These are phyloP conservation scores for Lathronympha strigana DNA, from an alignment of 2,888 invertebrate genomes.

Conservation along the genomic window DNA sequence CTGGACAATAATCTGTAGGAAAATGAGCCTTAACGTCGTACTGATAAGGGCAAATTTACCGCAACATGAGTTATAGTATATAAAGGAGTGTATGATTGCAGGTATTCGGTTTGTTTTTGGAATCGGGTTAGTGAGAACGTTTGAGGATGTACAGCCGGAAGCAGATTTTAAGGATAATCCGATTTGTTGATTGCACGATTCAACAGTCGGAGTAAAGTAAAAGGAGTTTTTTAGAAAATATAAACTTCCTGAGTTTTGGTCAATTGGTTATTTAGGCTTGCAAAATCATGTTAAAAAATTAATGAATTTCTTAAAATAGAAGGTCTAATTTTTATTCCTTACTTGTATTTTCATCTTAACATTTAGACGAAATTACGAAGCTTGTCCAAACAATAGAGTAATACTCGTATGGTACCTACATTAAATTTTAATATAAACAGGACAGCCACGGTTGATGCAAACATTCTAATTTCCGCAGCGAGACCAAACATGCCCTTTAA, in stretches of 20 bases:
- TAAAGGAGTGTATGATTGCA: slow-evolving; percentile 8
- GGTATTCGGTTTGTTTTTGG: slow-evolving; percentile 29
- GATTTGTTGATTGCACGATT: background rate
- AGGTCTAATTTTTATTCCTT: too few species aligned
- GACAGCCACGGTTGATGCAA: background rate
- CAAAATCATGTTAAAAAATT: too few species aligned
- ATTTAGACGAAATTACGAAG: background rate
- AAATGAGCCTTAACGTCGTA: background rate
- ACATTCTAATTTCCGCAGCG: background rate
- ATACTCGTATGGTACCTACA: background rate
- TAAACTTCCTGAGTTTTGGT: too few species aligned
- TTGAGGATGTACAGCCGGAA: slow-evolving; percentile 11
- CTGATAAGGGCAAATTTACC: slow-evolving; percentile 1
- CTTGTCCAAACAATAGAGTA: background rate
- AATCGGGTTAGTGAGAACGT: slow-evolving; percentile 31
- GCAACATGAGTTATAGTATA: background rate
- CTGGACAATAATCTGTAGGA: background rate
- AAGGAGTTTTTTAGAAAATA: too few species aligned
- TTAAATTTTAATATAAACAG: slow-evolving; percentile 10
- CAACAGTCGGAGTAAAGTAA: background rate
- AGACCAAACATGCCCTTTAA: background rate
- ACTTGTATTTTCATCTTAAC: too few species aligned
- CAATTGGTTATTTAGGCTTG: too few species aligned
- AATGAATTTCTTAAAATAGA: too few species aligned
- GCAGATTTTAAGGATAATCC: slow-evolving; percentile 2